Evolutionary conservation across 2,797 vertebrate species (phyloP), one percentile per base, ranked within the genome.

Genomic region (Valencia hispanica): DNA sequence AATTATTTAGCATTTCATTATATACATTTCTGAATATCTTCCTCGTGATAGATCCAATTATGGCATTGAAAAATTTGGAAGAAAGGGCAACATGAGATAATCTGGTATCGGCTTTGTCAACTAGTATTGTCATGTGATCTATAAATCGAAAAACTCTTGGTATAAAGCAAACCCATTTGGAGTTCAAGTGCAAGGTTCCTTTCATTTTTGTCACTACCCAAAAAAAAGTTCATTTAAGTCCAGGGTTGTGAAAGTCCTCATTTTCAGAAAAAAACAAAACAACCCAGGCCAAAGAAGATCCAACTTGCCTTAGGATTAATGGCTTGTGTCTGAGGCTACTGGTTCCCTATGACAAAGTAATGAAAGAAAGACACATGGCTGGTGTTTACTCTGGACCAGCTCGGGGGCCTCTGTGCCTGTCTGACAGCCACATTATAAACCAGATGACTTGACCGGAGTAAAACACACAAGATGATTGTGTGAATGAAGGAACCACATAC

Each of bases 301-400:
- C 78, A 53, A 77, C 86, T 84, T 81, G 73, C 78, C 77, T 88
- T 47, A 34, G 84, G 86, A 86, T 80, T 72, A 72, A 85, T 36
- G 85, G 79, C 82, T 86, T 84, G 75, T 86, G 87, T 91, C 92
- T 88, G 92, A 93, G 90, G 92, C 89, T 87, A 88, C 86, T 81
- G 88, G 89, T 93, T 92, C 84, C 83, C 73, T 85, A 88, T 94
- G 93, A 94, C 90, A 94, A 93, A 95, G 89, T 94, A 95, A 95
- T 94, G 92, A 92, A 94, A 92, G 89, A 88, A 93, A 93, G 91
- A 94, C 75, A 61, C 93, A 94, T 94, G 86, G 87, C 84, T 88
- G 79, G 84, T 91, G 93, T 91, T 92, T 86, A 88, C 85, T 87
- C 84, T 77, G 87, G 79, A 81, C 55, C 80, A 86, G 87, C 91